These are phyloP conservation scores for Philopedon plagiatum DNA, from an alignment of 2,888 invertebrate species.

Conservation along the genomic window DNA sequence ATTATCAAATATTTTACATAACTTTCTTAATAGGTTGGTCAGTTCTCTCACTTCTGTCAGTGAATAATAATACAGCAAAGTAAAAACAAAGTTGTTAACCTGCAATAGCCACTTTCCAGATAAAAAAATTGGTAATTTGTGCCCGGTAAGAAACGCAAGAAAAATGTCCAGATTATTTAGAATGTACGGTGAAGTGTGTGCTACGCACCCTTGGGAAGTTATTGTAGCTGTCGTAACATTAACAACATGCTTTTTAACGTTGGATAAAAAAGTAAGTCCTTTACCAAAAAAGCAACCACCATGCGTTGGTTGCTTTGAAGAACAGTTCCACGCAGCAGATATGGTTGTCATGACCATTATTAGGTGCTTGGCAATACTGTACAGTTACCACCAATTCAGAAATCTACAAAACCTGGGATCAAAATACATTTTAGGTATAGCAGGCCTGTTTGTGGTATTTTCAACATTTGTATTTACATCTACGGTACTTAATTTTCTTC, in stretches of 20 bases:
- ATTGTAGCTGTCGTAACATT: slow-evolving; percentile 87
- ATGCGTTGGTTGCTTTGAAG: slow-evolving; percentile 65
- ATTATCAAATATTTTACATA: slow-evolving; percentile 15
- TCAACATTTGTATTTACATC: slow-evolving; percentile 94
- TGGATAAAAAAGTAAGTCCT: slow-evolving; percentile 71
- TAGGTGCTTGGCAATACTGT: slow-evolving; percentile 89
- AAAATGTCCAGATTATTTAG: slow-evolving; percentile 76
- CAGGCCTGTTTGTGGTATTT: slow-evolving; percentile 91
- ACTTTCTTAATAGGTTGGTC: slow-evolving; percentile 1
- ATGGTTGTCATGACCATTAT: slow-evolving; percentile 92
- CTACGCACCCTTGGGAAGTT: slow-evolving; percentile 94
- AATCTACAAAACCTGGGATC: slow-evolving; percentile 91
- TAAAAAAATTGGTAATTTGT: too few relatives aligned
- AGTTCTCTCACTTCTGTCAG: not conserved
- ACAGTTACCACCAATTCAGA: slow-evolving; percentile 92
- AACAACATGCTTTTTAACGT: slow-evolving; percentile 83
- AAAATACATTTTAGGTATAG: slow-evolving; percentile 86
- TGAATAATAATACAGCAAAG: not conserved
- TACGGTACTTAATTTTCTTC: slow-evolving; percentile 88
- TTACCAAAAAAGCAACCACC: slow-evolving; percentile 56
- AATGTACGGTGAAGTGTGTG: slow-evolving; percentile 89
- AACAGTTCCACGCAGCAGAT: slow-evolving; percentile 84
- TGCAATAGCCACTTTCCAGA: too few relatives aligned
- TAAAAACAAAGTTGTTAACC: not conserved
- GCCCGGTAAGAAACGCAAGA: not conserved